Conservation (phyloP, 1,140 invertebrate species). For the Zaprionus camerounensis region DNA sequence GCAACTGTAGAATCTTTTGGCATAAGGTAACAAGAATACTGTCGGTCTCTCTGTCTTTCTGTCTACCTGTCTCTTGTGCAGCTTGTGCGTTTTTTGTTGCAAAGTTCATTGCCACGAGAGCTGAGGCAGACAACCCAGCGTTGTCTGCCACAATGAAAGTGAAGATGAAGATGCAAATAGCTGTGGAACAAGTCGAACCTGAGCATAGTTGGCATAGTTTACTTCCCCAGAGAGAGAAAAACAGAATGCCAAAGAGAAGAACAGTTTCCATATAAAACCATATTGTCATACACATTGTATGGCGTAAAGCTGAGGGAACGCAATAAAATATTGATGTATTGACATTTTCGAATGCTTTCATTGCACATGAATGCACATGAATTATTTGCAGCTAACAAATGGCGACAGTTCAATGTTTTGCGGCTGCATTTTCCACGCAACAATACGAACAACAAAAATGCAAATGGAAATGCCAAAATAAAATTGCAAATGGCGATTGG, state of each 20-base stretch:
- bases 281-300: neutral
- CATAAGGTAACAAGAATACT: constrained; percentile 45
- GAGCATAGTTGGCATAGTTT: constrained; percentile 14
- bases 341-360: constrained; percentile 72
- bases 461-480: neutral
- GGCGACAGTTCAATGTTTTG: constrained; percentile 13
- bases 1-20: constrained; percentile 32
- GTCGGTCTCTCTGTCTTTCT: neutral
- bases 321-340: constrained; percentile 50
- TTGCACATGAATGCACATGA: constrained; percentile 51
- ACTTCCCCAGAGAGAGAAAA: neutral
- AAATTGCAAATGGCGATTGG: neutral
- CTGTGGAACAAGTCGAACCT: constrained; percentile 9
- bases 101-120: constrained; percentile 9
- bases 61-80: neutral
- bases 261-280: neutral
- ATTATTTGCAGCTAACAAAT: constrained; percentile 45
- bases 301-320: constrained; percentile 11
- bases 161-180: constrained; percentile 24
- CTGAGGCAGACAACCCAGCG: neutral
- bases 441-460: neutral
- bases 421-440: constrained; percentile 1
- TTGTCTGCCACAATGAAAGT: constrained; percentile 14
- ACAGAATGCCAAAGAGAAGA: neutral
- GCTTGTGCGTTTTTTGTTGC: neutral